Conservation (phyloP, 1,140 invertebrate genomes). For the Eciton burchellii region DNA sequence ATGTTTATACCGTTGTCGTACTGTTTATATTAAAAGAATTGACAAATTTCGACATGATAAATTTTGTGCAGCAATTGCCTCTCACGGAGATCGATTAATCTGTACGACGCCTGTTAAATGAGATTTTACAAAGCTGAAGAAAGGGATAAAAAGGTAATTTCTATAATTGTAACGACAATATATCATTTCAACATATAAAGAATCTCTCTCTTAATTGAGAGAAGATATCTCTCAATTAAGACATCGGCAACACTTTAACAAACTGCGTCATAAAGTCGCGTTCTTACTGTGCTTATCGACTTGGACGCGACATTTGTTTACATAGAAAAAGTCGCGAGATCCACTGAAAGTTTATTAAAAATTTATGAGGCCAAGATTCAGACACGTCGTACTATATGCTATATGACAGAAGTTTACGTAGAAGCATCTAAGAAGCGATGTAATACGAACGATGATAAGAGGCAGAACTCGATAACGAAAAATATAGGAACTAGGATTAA, state of each 20-base stretch:
- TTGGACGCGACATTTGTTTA: slow-evolving; percentile 37
- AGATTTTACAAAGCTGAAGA: too few relatives aligned
- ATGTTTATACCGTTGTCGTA: too few relatives aligned
- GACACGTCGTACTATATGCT: not conserved
- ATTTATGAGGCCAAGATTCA: slow-evolving; percentile 33
- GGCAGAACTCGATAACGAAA: not conserved
- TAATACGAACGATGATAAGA: not conserved
- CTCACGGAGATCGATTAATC: too few relatives aligned
- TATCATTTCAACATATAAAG: too few relatives aligned
- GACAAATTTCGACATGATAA: too few relatives aligned
- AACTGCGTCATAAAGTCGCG: not conserved
- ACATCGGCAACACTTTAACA: not conserved
- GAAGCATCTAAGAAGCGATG: not conserved
- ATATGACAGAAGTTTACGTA: not conserved
- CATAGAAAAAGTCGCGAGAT: slow-evolving; percentile 19
- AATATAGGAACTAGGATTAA: not conserved
- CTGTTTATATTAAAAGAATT: too few relatives aligned
- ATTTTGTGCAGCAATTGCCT: too few relatives aligned
- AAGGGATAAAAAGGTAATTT: too few relatives aligned
- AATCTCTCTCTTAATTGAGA: not conserved
- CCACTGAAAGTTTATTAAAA: slow-evolving; percentile 18
- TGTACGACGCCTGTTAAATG: too few relatives aligned
- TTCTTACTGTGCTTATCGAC: slow-evolving; percentile 13
- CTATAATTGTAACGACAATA: not conserved
- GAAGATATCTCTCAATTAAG: slow-evolving; percentile 5